Evolutionary conservation across 2,113 vertebrate species (phyloP).

Genomic region (Prunella fulvescens): DNA sequence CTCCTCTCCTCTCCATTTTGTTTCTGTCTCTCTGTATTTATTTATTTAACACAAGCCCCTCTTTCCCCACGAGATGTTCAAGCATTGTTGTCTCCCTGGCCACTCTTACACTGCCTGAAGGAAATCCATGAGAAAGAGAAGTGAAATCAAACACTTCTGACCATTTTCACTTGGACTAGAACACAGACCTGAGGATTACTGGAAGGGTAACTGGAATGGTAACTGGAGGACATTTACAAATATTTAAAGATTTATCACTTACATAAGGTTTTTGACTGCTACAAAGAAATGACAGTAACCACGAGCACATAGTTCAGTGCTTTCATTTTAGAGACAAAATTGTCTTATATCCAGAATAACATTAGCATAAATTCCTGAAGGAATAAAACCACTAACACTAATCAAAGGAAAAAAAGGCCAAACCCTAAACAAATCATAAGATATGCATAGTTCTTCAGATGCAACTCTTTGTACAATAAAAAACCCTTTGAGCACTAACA

Average conservation of each 20-base stretch:
- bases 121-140: not conserved
- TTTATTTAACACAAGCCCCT: not conserved
- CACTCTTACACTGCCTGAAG: not conserved
- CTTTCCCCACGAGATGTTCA: rapidly evolving
- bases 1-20: not conserved
- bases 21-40: not conserved
- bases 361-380: not conserved
- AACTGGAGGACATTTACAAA: not conserved
- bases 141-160: not conserved
- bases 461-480: not conserved
- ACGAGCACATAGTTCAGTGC: not conserved
- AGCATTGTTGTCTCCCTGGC: not conserved
- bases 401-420: not conserved
- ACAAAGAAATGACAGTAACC: not conserved
- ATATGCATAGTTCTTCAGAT: not conserved
- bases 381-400: not conserved
- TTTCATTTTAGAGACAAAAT: not conserved
- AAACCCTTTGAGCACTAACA: not conserved
- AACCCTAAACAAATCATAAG: not conserved
- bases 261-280: not conserved
- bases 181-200: not conserved
- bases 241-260: not conserved
- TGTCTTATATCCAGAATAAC: not conserved
- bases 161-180: not conserved
- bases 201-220: not conserved